phyloP scores from a whole-genome alignment of 2,113 vertebrate species.

The Shinisaurus crocodilurus region DNA sequence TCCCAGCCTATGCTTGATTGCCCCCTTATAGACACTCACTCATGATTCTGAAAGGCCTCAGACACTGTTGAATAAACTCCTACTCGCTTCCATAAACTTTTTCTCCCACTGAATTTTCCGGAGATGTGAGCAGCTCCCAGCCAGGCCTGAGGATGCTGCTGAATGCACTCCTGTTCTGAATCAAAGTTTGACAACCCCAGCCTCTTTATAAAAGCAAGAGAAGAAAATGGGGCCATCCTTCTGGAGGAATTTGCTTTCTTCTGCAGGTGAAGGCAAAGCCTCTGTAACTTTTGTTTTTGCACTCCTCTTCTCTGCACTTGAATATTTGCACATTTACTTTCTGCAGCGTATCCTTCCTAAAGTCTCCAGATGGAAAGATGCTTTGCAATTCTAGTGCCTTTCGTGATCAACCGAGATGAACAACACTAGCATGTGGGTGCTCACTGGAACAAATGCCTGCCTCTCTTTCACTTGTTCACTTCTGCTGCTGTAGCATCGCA shows the following conservation, averaged over 20 bases:
- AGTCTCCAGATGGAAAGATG: slow-evolving; percentile 36
- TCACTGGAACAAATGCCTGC: neutral
- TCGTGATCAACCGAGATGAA: slow-evolving; percentile 6
- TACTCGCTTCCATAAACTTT: slow-evolving; percentile 97
- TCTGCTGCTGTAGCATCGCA: neutral
- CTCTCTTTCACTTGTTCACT: neutral
- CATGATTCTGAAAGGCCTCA: slow-evolving; percentile 93
- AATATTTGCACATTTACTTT: slow-evolving; percentile 48
- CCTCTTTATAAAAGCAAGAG: slow-evolving; percentile 75
- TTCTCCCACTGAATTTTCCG: slow-evolving; percentile 92
- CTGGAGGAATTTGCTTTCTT: slow-evolving; percentile 67
- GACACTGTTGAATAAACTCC: slow-evolving; percentile 97
- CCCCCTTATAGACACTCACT: slow-evolving; percentile 91
- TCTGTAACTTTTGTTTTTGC: neutral
- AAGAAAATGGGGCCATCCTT: slow-evolving; percentile 64
- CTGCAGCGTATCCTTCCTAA: neutral
- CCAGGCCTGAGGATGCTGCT: slow-evolving; percentile 84
- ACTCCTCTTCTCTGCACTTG: slow-evolving; percentile 13
- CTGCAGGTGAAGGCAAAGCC: slow-evolving; percentile 77
- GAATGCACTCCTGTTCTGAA: slow-evolving; percentile 88
- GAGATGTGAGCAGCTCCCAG: slow-evolving; percentile 93
- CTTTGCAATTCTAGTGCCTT: slow-evolving; percentile 18
- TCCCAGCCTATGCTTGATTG: slow-evolving; percentile 95
- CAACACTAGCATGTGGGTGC: neutral
- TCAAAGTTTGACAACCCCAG: slow-evolving; percentile 82